phyloP scores from a whole-genome alignment of 2,797 vertebrate species.

The Synaphobranchus kaupii region DNA sequence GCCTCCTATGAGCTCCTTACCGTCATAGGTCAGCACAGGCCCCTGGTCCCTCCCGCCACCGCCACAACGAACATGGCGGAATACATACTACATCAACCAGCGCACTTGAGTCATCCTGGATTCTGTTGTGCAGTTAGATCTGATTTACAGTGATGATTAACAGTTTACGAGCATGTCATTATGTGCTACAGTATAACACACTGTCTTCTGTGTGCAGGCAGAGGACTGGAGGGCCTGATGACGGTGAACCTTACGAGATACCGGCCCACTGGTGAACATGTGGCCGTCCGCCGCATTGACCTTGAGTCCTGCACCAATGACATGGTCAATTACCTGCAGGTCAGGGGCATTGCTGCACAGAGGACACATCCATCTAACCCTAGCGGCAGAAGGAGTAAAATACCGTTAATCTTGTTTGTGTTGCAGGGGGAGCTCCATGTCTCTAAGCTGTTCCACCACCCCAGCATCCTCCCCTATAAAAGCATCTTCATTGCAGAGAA shows the following conservation, averaged over 20 bases:
- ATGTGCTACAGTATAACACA: background rate
- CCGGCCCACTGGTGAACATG: conserved; percentile 84
- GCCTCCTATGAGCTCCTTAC: conserved; percentile 87
- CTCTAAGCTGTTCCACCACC: conserved; percentile 93
- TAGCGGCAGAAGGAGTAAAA: background rate
- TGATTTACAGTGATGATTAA: no score
- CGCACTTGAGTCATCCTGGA: background rate
- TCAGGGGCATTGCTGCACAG: conserved; percentile 50
- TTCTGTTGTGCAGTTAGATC: background rate
- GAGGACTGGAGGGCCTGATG: conserved; percentile 92
- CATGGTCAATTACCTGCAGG: conserved; percentile 96
- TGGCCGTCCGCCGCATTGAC: conserved; percentile 89
- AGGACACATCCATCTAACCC: background rate
- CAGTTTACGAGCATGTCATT: background rate
- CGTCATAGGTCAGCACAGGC: conserved; percentile 76
- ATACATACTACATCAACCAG: background rate
- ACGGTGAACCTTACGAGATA: conserved; percentile 91
- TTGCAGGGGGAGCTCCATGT: conserved; percentile 91
- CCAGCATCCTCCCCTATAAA: conserved; percentile 92
- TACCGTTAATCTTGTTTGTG: background rate
- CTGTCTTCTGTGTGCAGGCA: conserved; percentile 71
- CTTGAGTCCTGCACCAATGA: conserved; percentile 95
- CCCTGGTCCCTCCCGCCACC: background rate
- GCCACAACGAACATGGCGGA: background rate
- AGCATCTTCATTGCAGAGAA: conserved; percentile 95